Percentiles rank a stretch among this genome's conserved stretches.
These are phyloP conservation scores for Danionella dracula DNA, from an alignment of 2,797 vertebrate genomes.

Conservation along the genomic window DNA sequence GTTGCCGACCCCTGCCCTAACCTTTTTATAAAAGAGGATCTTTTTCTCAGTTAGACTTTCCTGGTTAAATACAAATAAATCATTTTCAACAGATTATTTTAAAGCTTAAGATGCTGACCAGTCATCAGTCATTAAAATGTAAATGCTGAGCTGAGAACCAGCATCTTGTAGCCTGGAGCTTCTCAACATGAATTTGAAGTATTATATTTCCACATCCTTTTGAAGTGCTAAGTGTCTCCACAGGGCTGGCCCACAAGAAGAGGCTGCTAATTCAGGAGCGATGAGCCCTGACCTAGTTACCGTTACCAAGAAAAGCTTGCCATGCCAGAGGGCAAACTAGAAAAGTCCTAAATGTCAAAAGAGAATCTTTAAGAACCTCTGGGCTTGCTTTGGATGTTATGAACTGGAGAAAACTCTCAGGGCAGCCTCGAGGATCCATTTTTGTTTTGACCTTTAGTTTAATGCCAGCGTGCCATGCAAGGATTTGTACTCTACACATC, in stretches of 20 bases:
- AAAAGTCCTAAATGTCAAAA: slow-evolving; percentile 58
- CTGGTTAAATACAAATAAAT: no score
- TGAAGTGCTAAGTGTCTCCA: slow-evolving; percentile 23
- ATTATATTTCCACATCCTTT: slow-evolving; percentile 26
- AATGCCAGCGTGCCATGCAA: slow-evolving; percentile 5
- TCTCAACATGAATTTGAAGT: slow-evolving; percentile 6
- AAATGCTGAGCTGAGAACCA: slow-evolving; percentile 1
- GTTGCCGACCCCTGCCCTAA: no score
- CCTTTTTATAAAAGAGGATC: no score
- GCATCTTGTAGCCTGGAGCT: neutral
- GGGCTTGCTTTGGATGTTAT: slow-evolving; percentile 15
- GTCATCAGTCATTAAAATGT: neutral
- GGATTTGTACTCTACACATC: neutral
- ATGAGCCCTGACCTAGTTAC: slow-evolving; percentile 23
- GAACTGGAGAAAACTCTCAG: slow-evolving; percentile 19
- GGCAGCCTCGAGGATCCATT: slow-evolving; percentile 50
- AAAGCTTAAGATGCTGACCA: neutral
- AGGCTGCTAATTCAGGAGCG: slow-evolving; percentile 16
- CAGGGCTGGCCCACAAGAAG: slow-evolving; percentile 19
- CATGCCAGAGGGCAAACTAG: slow-evolving; percentile 47
- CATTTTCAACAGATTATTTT: no score
- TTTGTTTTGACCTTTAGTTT: slow-evolving; percentile 63
- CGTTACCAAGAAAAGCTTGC: slow-evolving; percentile 20
- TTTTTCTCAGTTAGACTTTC: no score
- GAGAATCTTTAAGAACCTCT: slow-evolving; percentile 36